These are phyloP conservation scores for Boleophthalmus pectinirostris DNA, from an alignment of 2,113 vertebrate genomes.

Conservation along the genomic window DNA sequence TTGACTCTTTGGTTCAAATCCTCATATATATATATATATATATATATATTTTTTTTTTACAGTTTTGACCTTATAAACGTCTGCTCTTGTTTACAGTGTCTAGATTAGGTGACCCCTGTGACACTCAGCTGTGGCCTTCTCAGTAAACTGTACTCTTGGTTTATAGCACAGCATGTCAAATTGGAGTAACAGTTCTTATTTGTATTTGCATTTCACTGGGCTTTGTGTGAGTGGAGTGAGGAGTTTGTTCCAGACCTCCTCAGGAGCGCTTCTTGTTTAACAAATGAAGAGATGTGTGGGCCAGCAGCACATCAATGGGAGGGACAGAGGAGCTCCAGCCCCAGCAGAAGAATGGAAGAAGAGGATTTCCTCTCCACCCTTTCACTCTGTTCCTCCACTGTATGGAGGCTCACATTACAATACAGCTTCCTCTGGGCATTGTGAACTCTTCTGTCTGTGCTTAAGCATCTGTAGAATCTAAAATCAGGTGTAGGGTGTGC, in stretches of 20 bases:
- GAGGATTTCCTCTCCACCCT: conserved; percentile 48
- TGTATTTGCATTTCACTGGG: conserved; percentile 54
- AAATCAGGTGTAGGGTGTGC: too few relatives aligned
- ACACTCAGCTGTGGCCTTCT: not conserved
- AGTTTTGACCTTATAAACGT: not conserved
- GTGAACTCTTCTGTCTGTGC: not conserved
- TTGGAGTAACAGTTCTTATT: conserved; percentile 26
- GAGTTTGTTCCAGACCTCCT: conserved; percentile 38
- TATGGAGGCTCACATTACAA: conserved; percentile 1
- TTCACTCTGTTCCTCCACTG: conserved; percentile 41
- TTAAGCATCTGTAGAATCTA: not conserved
- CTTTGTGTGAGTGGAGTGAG: conserved; percentile 44
- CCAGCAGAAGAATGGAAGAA: conserved; percentile 31
- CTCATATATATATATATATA: too few relatives aligned
- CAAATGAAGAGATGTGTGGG: conserved; percentile 38
- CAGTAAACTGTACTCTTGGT: conserved; percentile 1
- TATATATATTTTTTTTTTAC: too few relatives aligned
- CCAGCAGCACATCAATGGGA: conserved; percentile 35
- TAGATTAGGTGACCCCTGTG: not conserved
- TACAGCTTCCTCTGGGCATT: not conserved
- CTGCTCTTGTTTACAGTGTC: not conserved
- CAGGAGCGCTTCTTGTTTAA: conserved; percentile 36
- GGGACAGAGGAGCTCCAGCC: conserved; percentile 32
- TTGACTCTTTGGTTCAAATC: not conserved
- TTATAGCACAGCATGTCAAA: conserved; percentile 22